These are phyloP conservation scores for Zaprionus davidi DNA, from an alignment of 1,140 invertebrate genomes.

Conservation along the genomic window DNA sequence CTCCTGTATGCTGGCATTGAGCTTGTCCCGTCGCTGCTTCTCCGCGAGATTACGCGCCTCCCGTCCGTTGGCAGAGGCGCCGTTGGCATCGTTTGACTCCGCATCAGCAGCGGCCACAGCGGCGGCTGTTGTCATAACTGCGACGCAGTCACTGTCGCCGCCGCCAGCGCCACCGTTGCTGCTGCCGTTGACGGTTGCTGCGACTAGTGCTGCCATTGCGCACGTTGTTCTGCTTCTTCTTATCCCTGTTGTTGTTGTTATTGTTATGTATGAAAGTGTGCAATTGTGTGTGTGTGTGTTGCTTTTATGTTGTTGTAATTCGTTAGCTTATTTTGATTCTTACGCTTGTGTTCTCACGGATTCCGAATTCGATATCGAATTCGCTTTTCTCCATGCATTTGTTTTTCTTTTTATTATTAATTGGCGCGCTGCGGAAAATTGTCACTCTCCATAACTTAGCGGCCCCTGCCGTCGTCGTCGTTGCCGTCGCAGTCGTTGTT, in stretches of 20 bases:
- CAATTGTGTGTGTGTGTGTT: constrained; percentile 7
- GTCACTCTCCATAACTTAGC: constrained; percentile 79
- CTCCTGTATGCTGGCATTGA: constrained; percentile 93
- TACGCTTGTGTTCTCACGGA: constrained; percentile 34
- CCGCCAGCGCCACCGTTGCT: constrained; percentile 16
- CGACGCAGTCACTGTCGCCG: constrained; percentile 44
- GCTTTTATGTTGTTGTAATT: constrained; percentile 31
- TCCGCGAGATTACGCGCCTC: constrained; percentile 93
- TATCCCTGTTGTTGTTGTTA: constrained; percentile 10
- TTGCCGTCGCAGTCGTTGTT: neutral
- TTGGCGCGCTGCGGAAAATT: constrained; percentile 68
- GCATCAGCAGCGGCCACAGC: constrained; percentile 21
- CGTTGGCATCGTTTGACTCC: constrained; percentile 26
- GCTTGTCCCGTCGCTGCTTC: constrained; percentile 94
- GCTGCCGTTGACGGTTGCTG: constrained; percentile 40
- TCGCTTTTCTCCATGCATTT: constrained; percentile 37
- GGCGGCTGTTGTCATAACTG: constrained; percentile 47
- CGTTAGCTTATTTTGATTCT: constrained; percentile 44
- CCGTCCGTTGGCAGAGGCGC: constrained; percentile 86
- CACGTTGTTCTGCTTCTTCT: constrained; percentile 24
- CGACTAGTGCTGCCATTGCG: constrained; percentile 64
- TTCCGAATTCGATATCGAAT: constrained; percentile 35
- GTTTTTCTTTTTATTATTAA: constrained; percentile 45
- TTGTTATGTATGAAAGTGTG: neutral
- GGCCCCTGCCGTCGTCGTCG: constrained; percentile 6